Evolutionary conservation across 2,888 invertebrate species (phyloP).

Genomic region (Macrosoma leucophasiata): DNA sequence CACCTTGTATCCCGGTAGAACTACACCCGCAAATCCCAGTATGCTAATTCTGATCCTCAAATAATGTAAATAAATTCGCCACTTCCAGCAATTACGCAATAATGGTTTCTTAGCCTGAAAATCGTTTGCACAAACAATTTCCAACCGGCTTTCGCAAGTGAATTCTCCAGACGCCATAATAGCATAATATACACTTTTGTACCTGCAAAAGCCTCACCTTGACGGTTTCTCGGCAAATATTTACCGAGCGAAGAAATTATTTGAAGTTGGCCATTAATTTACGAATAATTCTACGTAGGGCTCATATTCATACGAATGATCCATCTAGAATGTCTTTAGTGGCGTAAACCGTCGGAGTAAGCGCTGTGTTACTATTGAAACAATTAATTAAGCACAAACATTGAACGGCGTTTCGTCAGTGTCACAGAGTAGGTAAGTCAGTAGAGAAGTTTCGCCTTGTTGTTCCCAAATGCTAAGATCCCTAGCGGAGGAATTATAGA

Average conservation of each 20-base stretch:
- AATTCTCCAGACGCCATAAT: too few species aligned
- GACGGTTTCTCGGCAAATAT: conserved; percentile 22
- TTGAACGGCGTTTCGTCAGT: conserved; percentile 27
- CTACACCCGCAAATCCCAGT: too few species aligned
- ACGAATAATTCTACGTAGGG: conserved; percentile 22
- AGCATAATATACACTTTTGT: too few species aligned
- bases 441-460: conserved; percentile 3
- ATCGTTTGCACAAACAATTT: too few species aligned
- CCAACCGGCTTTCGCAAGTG: too few species aligned
- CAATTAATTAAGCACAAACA: conserved; percentile 47
- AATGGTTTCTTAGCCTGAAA: too few species aligned
- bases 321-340: conserved; percentile 27
- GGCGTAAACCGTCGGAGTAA: conserved; percentile 24
- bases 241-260: conserved; percentile 22
- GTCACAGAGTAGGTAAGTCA: conserved; percentile 14
- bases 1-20: too few species aligned
- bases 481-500: too few species aligned
- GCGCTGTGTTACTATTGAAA: conserved; percentile 31
- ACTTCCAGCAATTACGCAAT: too few species aligned
- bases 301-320: conserved; percentile 22
- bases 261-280: conserved; percentile 17
- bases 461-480: background rate
- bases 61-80: too few species aligned
- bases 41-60: too few species aligned
- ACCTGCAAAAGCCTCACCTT: conserved; percentile 7